Conservation (phyloP, 2,113 vertebrate genomes). For the Mesitornis unicolor region DNA sequence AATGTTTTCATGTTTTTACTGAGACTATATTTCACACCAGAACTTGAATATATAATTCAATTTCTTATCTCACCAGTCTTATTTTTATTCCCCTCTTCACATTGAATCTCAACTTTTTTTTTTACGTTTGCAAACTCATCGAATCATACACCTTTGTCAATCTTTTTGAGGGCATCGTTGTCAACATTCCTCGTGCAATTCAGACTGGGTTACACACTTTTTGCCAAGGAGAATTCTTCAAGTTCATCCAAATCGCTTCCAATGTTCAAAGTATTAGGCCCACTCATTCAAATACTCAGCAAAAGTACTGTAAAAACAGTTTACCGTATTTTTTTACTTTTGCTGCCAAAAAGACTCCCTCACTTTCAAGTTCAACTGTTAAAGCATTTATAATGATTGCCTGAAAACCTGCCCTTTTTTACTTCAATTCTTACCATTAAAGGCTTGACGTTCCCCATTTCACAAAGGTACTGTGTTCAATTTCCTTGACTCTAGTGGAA, state of each 20-base stretch:
- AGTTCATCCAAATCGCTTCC: neutral
- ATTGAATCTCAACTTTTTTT: neutral
- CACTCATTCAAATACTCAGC: neutral
- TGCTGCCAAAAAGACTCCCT: neutral
- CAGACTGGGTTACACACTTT: neutral
- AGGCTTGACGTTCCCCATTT: neutral
- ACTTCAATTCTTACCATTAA: neutral
- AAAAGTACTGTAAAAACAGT: neutral
- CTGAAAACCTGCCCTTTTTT: neutral
- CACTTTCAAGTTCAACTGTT: neutral
- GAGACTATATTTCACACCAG: neutral
- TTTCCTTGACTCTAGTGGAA: neutral
- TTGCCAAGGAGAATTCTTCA: neutral
- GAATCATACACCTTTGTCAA: neutral
- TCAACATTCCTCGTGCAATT: neutral
- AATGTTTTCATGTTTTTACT: slow-evolving; percentile 1
- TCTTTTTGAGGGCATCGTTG: neutral
- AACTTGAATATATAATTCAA: neutral
- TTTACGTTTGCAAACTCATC: neutral
- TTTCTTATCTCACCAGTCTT: neutral
- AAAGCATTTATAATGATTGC: neutral
- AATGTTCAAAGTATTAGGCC: neutral
- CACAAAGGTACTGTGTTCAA: neutral
- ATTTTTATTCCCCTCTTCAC: slow-evolving; percentile 8
- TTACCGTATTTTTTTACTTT: neutral